phyloP scores from a whole-genome alignment of 2,113 vertebrate genomes.

The Edolisoma coerulescens region DNA sequence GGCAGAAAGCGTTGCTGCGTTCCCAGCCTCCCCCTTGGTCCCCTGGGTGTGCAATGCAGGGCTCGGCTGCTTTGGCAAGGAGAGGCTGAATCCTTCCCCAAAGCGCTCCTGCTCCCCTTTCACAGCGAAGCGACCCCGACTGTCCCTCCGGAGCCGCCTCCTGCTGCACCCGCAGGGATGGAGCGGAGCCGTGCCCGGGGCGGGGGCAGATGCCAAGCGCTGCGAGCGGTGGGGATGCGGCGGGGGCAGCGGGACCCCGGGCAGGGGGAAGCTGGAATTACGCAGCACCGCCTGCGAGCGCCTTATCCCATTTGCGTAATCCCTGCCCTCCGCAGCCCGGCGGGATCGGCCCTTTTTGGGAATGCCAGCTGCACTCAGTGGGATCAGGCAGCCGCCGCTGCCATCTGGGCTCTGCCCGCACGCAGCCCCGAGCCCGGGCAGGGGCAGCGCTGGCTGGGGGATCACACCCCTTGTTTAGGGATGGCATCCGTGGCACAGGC shows the following conservation, averaged over 20 bases:
- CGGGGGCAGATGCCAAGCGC: not conserved
- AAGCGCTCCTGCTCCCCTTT: too few relatives aligned
- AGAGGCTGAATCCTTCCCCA: not conserved
- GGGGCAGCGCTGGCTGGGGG: not conserved
- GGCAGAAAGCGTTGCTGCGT: not conserved
- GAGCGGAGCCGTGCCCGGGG: not conserved
- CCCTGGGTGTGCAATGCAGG: accelerated
- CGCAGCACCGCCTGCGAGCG: not conserved
- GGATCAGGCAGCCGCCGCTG: slow-evolving; percentile 28
- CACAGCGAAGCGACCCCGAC: not conserved
- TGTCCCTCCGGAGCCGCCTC: not conserved
- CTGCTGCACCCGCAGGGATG: accelerated
- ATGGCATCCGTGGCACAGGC: not conserved
- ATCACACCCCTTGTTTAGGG: accelerated
- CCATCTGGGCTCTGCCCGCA: slow-evolving; percentile 48
- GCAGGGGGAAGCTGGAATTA: not conserved
- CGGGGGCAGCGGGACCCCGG: not conserved
- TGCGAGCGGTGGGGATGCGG: not conserved
- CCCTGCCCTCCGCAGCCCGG: not conserved
- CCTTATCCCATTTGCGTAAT: not conserved
- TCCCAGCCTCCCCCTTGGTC: not conserved
- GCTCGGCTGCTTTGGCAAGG: not conserved
- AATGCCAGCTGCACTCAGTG: slow-evolving; percentile 4
- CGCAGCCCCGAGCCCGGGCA: not conserved
- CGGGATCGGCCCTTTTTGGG: slow-evolving; percentile 55